Evolutionary conservation across 2,797 vertebrate species (phyloP), one percentile per base, ranked within the genome.

Genomic region (Sebastes baramenuke): DNA sequence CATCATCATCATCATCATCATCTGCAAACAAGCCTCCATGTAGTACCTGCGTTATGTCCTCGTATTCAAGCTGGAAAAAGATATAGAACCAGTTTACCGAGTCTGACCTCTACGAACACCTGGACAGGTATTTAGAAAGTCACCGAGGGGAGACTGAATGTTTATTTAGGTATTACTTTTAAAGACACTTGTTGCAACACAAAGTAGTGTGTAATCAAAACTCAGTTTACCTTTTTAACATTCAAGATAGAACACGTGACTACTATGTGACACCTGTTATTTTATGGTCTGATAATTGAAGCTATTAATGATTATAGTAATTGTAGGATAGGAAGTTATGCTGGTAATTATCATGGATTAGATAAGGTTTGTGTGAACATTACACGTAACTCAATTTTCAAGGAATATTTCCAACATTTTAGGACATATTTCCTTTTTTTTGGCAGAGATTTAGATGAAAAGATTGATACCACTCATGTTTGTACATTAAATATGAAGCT

Each of bases 51-150:
- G 7, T 69, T 1, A 7, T 0, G 42, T 80, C 84, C 46, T 4
- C 49, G 24, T 46, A 20, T 49, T 89, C 67, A 82, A 13, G 81
- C 91, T 93, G 89, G 58, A 79, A 81, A 55, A 18, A 85, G 16
- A 88, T 8, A 84, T 1, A 81, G 18, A 91, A 83, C 82, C 76
- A 75, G 84, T 89, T 86, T 36, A 84, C 80, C 65, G 2, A 70
- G 79, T 76, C 38, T 30, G 64, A 30, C 70, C 4, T 10, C 32
- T 11, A 13, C 30, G 14, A 14, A 42, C 38, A 42, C 38, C 5
- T 42, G 38, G 38, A 42, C 14, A 16, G 13, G 5, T 42, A 42
- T 42, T 34, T 36, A 36, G 34, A 36, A 36, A 36, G 34, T 36
- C 34, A 36, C 34, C 11, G 4, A 36, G 34, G 34, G 34, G 11